Evolutionary conservation across 2,888 invertebrate genomes (phyloP), one percentile per base, ranked within the genome.

Genomic region (Hedya salicella): DNA sequence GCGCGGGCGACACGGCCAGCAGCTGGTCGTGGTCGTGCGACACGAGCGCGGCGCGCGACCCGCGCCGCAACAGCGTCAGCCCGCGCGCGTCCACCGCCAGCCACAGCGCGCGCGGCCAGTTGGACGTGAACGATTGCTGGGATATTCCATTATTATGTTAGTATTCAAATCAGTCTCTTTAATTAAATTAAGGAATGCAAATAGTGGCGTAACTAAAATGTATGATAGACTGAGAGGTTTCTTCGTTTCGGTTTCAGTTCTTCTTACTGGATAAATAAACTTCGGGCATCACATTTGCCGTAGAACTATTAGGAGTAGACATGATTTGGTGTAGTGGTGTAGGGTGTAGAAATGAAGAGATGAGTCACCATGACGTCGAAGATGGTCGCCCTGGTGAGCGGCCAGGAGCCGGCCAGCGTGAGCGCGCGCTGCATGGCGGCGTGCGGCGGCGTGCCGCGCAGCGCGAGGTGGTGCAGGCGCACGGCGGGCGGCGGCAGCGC

Each of bases 91-190:
- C 98, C 59, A 98, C 97, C 21, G 97, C 98, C 74, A 98, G 91
- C 97, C 98, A 98, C 50, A 98, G 92, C 48, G 96, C 95, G 78
- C 98, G 95, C 30, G 98, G 98, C 97, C 98, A 98, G 87, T 97
- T 97, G 25, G 98, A 98, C 13, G 98, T 98, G 85, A 98, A 98
- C 11, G 97, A 97, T 96, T 98, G 98, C 97, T 97, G 86, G 88
- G 87, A 9, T 4, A 32, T n/a, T 13, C 25, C 36, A 3, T 30
- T 3, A 25, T 16, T 11, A 50, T 11, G 36, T 36, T 2, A 11
- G 25, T 25, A 25, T 25, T n/a, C n/a, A n/a, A n/a, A n/a, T n/a
- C n/a, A n/a, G n/a, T n/a, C n/a, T n/a, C n/a, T n/a, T n/a, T n/a
- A n/a, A n/a, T n/a, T n/a, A n/a, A n/a, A n/a, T n/a, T n/a, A n/a